Percentiles rank a stretch among this genome's conserved stretches.
phyloP scores from a whole-genome alignment of 1,140 invertebrate species.

The Apis cerana region DNA sequence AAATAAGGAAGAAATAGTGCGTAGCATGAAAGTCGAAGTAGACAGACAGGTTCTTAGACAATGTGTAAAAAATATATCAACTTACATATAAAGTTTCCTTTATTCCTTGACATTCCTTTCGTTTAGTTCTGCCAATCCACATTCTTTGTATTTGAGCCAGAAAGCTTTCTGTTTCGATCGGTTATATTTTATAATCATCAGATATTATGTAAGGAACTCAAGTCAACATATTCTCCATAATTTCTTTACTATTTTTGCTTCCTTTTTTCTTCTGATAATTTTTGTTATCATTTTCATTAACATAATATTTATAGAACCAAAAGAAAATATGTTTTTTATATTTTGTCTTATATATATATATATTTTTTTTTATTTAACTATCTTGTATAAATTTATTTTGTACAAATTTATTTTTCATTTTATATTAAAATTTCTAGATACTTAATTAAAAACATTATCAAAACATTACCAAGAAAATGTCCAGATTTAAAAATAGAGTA shows the following conservation, averaged over 20 bases:
- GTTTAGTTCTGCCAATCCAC: conserved; percentile 19
- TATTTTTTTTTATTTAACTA: not conserved
- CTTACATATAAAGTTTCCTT: conserved; percentile 46
- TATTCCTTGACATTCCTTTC: conserved; percentile 53
- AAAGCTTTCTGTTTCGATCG: conserved; percentile 22
- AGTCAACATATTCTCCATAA: not conserved
- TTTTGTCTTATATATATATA: too few relatives aligned
- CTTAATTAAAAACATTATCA: too few relatives aligned
- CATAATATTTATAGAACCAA: not conserved
- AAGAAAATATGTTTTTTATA: not conserved
- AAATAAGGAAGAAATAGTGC: not conserved
- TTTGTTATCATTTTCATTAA: not conserved
- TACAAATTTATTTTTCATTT: not conserved
- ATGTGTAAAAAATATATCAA: conserved; percentile 31
- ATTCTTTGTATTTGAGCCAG: not conserved
- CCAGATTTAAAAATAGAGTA: not conserved
- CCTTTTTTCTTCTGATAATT: too few relatives aligned
- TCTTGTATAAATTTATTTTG: not conserved
- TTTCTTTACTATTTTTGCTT: not conserved
- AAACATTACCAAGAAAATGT: too few relatives aligned
- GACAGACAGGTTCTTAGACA: conserved; percentile 29
- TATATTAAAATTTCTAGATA: too few relatives aligned
- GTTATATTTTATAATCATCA: conserved; percentile 24
- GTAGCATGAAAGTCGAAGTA: not conserved
- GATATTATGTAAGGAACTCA: not conserved